Evolutionary conservation across 2,113 vertebrate genomes (phyloP), one percentile per base, ranked within the genome.

Genomic region (Colius striatus): DNA sequence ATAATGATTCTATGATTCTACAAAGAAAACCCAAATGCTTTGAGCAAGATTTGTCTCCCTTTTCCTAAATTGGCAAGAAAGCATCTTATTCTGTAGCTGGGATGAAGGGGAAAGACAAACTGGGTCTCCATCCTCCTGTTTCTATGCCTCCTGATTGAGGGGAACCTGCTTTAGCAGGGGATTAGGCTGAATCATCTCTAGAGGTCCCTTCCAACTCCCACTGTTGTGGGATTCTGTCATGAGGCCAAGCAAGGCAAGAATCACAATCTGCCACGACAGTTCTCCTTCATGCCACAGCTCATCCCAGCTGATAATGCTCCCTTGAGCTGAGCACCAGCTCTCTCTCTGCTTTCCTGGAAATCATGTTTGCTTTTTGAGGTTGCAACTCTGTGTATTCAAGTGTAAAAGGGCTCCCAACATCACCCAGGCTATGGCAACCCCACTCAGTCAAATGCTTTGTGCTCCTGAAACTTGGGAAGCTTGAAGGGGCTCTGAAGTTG

Each of bases 401-500:
- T 51, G 10, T 50, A 7, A 32, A 21, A 80, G 43, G 36, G 26
- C 27, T 73, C 19, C 19, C 58, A 15, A 16, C 5, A 0, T 22
- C 30, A 61, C 13, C 34, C 15, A 32, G 26, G 8, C 23, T 19
- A 0, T 47, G 36, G 62, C 66, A 75, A 9, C 30, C 16, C 18
- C 20, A 16, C 8, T 30, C 30, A 19, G 16, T 8, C 3, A 11
- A 68, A 23, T 1, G 8, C 30, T 60, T 1, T 2, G 4, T 23
- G 32, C 3, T 66, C 50, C 50, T 11, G 15, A 2, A 34, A 2
- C 63, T 62, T 27, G 58, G 65, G 16, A 4, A 74, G 8, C 77
- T 90, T 0, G 0, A 3, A 30, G 3, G 3, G 27, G 16, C 30
- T 83, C 23, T 23, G 23, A 19, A n/a, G 14, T 5, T 2, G 53